These are phyloP conservation scores for Coregonus ussuriensis DNA, from an alignment of 2,797 vertebrate species.

Conservation along the genomic window DNA sequence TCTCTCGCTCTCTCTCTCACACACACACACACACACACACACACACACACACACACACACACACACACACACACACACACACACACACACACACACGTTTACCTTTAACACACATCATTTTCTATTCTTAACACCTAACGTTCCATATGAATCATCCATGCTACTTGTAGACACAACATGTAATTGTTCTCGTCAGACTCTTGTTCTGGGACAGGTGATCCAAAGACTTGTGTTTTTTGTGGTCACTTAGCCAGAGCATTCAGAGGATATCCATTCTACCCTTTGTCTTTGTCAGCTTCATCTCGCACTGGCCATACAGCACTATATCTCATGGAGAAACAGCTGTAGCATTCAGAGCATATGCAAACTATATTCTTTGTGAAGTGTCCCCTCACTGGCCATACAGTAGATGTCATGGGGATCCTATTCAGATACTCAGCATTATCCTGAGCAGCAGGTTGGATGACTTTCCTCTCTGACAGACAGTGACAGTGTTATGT, in stretches of 20 bases:
- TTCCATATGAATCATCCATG: not conserved
- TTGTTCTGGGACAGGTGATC: not conserved
- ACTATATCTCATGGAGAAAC: too few species aligned
- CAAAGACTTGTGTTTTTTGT: not conserved
- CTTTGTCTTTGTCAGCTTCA: too few species aligned
- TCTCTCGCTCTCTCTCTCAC: too few species aligned
- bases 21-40: not conserved
- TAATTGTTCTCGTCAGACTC: too few species aligned
- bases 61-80: constrained; percentile 18
- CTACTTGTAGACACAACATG: too few species aligned
- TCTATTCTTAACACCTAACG: not conserved
- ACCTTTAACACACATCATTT: not conserved
- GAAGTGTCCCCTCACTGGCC: not conserved
- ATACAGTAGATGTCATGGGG: not conserved
- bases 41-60: not conserved
- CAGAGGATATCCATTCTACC: not conserved
- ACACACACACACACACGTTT: not conserved
- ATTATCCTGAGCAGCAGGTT: not conserved
- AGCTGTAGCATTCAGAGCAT: not conserved
- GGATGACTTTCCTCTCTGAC: not conserved
- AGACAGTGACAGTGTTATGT: constrained; percentile 7
- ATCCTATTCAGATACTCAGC: too few species aligned
- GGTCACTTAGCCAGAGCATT: not conserved
- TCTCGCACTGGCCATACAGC: too few species aligned
- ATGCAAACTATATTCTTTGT: not conserved